phyloP scores from a whole-genome alignment of 2,888 invertebrate species.

The Corbicula japonica region DNA sequence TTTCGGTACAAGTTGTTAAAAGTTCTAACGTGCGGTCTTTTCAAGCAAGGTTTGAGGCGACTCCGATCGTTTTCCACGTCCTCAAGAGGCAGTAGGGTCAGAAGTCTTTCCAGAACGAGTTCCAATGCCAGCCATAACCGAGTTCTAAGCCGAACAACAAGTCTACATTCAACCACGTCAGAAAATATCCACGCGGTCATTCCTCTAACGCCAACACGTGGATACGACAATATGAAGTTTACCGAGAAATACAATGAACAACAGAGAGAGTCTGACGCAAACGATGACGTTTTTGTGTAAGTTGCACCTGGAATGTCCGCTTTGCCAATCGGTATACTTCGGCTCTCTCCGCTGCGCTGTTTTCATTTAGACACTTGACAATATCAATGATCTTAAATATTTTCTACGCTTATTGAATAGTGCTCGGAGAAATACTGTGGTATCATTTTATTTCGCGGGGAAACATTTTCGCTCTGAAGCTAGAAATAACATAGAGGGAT shows the following conservation, averaged over 20 bases:
- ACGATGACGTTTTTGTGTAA: slow-evolving; percentile 12
- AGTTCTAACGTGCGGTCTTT: slow-evolving; percentile 31
- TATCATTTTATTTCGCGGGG: too few relatives aligned
- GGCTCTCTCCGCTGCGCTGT: too few relatives aligned
- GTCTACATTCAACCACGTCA: slow-evolving; percentile 48
- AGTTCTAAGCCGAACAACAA: slow-evolving; percentile 47
- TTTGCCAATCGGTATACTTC: too few relatives aligned
- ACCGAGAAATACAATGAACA: neutral
- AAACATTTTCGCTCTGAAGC: too few relatives aligned
- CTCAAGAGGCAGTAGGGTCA: slow-evolving; percentile 22
- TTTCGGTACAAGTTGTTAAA: slow-evolving; percentile 34
- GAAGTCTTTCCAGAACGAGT: slow-evolving; percentile 44
- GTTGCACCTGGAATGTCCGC: neutral
- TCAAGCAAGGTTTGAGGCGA: slow-evolving; percentile 14
- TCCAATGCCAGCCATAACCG: slow-evolving; percentile 52
- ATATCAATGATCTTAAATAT: too few relatives aligned
- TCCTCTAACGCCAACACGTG: slow-evolving; percentile 31
- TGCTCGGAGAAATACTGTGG: too few relatives aligned
- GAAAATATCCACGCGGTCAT: slow-evolving; percentile 39
- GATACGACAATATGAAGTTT: slow-evolving; percentile 10
- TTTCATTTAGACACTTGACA: too few relatives aligned
- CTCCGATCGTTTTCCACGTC: slow-evolving; percentile 34
- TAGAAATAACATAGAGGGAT: too few relatives aligned
- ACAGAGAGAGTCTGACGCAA: neutral
- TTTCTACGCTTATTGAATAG: too few relatives aligned